phyloP scores from a whole-genome alignment of 1,140 invertebrate species.

The Monomorium pharaonis region DNA sequence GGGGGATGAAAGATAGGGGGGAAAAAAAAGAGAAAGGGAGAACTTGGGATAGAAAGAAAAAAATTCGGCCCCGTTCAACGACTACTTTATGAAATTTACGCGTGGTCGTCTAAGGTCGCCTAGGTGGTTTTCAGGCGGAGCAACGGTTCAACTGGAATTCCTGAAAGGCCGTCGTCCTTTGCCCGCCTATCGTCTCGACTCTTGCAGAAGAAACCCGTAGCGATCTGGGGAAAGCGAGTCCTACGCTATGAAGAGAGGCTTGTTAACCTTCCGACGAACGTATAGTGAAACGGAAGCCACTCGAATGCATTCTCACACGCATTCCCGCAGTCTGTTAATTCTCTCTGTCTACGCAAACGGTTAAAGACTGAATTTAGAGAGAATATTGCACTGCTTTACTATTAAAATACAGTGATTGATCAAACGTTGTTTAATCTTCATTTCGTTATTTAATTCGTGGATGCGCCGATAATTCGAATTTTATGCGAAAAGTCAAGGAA shows the following conservation, averaged over 20 bases:
- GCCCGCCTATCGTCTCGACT: background rate
- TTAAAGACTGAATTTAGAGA: slow-evolving; percentile 11
- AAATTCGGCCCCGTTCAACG: slow-evolving; percentile 15
- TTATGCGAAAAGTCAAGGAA: background rate
- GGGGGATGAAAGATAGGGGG: background rate
- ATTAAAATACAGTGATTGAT: background rate
- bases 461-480: background rate
- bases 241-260: background rate
- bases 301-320: background rate
- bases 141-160: slow-evolving; percentile 34
- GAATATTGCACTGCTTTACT: background rate
- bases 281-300: background rate
- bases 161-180: background rate
- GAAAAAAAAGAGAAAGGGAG: background rate
- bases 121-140: slow-evolving; percentile 21
- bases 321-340: background rate
- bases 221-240: background rate
- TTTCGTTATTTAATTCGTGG: slow-evolving; percentile 1
- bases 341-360: background rate
- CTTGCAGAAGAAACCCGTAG: background rate
- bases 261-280: background rate
- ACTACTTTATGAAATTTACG: slow-evolving; percentile 66
- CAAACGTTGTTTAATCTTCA: slow-evolving; percentile 8
- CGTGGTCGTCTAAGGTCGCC: background rate
- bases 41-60: no score